These are phyloP conservation scores for Cladopsammia gracilis DNA, from an alignment of 64 coral and sea anemone genomes.

Conservation along the genomic window DNA sequence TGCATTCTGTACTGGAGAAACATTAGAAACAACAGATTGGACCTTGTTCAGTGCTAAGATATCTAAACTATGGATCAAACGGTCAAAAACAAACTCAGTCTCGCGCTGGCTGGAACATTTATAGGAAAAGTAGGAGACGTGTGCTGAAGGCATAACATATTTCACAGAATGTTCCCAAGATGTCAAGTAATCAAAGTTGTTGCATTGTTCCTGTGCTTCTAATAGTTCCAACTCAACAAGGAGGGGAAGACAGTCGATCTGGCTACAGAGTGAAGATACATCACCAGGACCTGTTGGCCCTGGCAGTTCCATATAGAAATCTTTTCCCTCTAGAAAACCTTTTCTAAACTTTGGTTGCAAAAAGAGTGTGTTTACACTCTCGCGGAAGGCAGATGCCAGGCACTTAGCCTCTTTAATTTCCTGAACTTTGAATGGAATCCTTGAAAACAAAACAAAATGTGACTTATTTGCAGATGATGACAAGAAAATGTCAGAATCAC, in stretches of 20 bases:
- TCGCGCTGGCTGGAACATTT: background rate
- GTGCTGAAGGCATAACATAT: background rate
- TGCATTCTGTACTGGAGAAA: background rate
- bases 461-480: background rate
- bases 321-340: background rate
- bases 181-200: background rate
- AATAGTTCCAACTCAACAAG: background rate
- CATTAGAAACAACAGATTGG: background rate
- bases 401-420: background rate
- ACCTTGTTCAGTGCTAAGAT: background rate
- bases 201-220: background rate
- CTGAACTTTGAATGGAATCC: background rate
- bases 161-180: background rate
- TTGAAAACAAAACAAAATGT: background rate
- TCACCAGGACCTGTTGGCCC: background rate
- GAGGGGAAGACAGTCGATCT: slow-evolving; percentile 1
- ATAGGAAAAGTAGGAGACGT: slow-evolving; percentile 8
- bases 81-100: slow-evolving; percentile 3
- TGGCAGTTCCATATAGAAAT: slow-evolving; percentile 1
- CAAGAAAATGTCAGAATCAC: background rate
- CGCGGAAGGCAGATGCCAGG: background rate
- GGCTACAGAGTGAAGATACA: background rate
- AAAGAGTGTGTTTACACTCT: slow-evolving; percentile 29
- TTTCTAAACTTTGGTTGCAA: slow-evolving; percentile 45
- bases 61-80: background rate